Evolutionary conservation across 1,140 invertebrate species (phyloP), one percentile per base, ranked within the genome.

Genomic region (Mya arenaria): DNA sequence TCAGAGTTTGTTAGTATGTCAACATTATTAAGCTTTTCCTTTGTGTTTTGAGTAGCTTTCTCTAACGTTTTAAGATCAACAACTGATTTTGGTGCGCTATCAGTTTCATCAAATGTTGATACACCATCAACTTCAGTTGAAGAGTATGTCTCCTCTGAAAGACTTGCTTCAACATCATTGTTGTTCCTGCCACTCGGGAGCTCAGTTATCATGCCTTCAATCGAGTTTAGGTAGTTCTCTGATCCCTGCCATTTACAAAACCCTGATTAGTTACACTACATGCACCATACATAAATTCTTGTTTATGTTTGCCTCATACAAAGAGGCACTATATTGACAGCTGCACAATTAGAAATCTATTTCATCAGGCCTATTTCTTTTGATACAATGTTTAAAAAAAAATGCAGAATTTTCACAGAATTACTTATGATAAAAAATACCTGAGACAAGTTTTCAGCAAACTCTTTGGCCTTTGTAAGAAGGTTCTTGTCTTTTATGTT

Each of bases 401-500:
- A 19, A 56, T 23, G 28, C n/a, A n/a, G n/a, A n/a, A n/a, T n/a
- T n/a, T n/a, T n/a, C n/a, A n/a, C n/a, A n/a, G n/a, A n/a, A n/a
- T n/a, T n/a, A n/a, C n/a, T n/a, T n/a, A n/a, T n/a, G n/a, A n/a
- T n/a, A n/a, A n/a, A 4, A 25, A n/a, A 15, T 44, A 80, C 77
- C 66, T 80, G 77, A 39, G 77, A 69, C 44, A 80, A 48, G 32
- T 80, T 80, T 44, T 56, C 77, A 62, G 77, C 77, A 71, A 80
- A 69, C 25, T 60, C 77, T 71, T 71, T 80, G 23, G 66, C 77
- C 48, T 71, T 80, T 13, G 68, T 23, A 1, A 82, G 28, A 3
- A 82, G 44, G 56, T 82, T 82, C 28, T 82, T 82, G 28, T 73
- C 79, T 48, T 73, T 65, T 39, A 82, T 82, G 10, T 63, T 73